Evolutionary conservation across 2,888 invertebrate species (phyloP), one percentile per base, ranked within the genome.

Genomic region (Melanotus villosus): DNA sequence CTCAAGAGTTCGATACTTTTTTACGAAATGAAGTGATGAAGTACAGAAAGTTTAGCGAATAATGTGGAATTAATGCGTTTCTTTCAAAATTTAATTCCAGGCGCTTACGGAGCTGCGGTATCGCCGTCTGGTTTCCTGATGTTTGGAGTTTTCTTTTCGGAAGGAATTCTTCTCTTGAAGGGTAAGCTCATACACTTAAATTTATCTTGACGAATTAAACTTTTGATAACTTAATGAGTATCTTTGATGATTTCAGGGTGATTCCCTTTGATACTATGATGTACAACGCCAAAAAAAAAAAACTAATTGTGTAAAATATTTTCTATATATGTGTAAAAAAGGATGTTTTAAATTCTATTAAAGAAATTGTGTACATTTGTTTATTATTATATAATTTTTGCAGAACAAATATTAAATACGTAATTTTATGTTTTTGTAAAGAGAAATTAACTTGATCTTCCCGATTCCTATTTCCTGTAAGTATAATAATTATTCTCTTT

Each of bases 271-370:
- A 57, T 34, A 36, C 12, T 26, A 26, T 34, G 30, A 64, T 52
- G 47, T 47, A 64, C 64, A 68, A 68, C 68, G 68, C 68, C 68
- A 68, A 68, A 67, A n/a, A n/a, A n/a, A n/a, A n/a, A n/a, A n/a
- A 56, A 41, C n/a, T 54, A 41, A 43, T 52, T 58, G 63, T 68
- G 64, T 68, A 64, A 68, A 68, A 64, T 68, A 68, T 68, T 68
- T 68, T 68, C 68, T 68, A 68, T 68, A 68, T 43, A 50, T 68
- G 63, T 68, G 52, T 56, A 64, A 68, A 47, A 68, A 57, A 34
- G 10, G n/a, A 34, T 56, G 56, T n/a, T 68, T 68, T 45, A 59
- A 68, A 68, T 58, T 68, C 63, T 64, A 68, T 64, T 56, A 68
- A 68, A 68, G 56, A 68, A 64, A 68, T 63, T 68, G 68, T 68